Percentiles rank a stretch among this genome's conserved stretches.
Evolutionary conservation across 2,113 vertebrate genomes (phyloP).

Genomic region (Sphyrna mokarran): DNA sequence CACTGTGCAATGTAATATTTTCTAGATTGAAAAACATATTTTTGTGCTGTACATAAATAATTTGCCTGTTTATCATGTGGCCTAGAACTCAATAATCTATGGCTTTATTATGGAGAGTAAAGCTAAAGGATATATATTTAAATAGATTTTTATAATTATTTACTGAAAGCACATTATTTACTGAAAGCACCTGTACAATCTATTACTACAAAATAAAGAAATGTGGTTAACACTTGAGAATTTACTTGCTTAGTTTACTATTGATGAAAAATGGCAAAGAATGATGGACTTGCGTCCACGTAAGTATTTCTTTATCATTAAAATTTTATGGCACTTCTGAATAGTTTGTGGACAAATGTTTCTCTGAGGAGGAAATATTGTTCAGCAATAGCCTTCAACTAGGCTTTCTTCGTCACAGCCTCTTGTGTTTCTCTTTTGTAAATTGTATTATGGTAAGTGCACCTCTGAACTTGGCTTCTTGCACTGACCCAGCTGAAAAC

Average conservation of each 20-base stretch:
- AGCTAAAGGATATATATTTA: constrained; percentile 24
- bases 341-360: background rate
- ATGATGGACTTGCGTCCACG: background rate
- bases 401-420: background rate
- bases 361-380: background rate
- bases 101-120: constrained; percentile 26
- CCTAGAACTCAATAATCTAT: background rate
- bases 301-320: background rate
- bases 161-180: constrained; percentile 31
- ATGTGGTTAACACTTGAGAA: constrained; percentile 2
- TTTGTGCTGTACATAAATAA: constrained; percentile 31
- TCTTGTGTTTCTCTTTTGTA: background rate
- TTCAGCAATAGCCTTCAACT: background rate
- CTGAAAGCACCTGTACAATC: constrained; percentile 26
- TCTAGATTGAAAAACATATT: background rate
- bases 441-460: background rate
- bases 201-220: constrained; percentile 18
- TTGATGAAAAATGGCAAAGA: background rate
- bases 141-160: constrained; percentile 32
- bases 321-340: background rate
- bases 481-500: background rate
- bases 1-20: constrained; percentile 20
- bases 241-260: background rate
- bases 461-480: background rate
- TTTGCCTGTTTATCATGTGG: constrained; percentile 33